Evolutionary conservation across 2,113 vertebrate genomes (phyloP), one percentile per base, ranked within the genome.

Genomic region (Gallinago jamesoni): DNA sequence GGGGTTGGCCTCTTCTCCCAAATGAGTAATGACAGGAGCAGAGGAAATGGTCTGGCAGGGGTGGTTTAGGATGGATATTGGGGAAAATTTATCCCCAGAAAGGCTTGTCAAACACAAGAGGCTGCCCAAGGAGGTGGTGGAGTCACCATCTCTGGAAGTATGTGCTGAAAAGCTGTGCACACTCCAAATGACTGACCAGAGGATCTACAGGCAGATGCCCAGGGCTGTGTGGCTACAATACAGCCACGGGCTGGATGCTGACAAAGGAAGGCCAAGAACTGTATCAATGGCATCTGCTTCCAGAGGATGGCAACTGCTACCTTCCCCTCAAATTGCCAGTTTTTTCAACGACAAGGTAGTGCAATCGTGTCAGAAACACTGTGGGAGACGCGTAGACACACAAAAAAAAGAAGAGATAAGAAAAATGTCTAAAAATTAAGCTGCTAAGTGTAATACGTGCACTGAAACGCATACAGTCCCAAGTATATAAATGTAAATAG

Each of bases 241-340:
- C 2, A 2, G 63, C 31, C 17, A 24, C 25, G 2, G 14, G 24
- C 62, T 17, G 12, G 12, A 6, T 0, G 12, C 28, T 8, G 20
- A 35, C 1, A 12, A 35, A 35, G 31, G 59, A 31, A 22, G 27
- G 27, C 4, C 28, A 6, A 1, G 11, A 62, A 45, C 31, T 37
- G 10, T 10, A 22, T 18, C 73, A 8, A 7, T 9, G 39, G 27
- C 64, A 45, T 8, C n/a, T 16, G 45, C 33, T 63, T 70, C 48
- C 39, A 69, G 37, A 59, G 41, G 52, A 59, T 7, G 37, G 37
- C 33, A 89, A 59, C n/a, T 50, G 25, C 31, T 66, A 43, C 25
- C 13, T n/a, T 11, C 11, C 52, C 43, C 37, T 66, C 39, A 45
- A 45, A 22, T 10, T 53, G 57, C 24, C 31, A 8, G 2, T 19